Evolutionary conservation across 2,888 invertebrate species (phyloP), one percentile per base, ranked within the genome.

Genomic region (Allygus modestus): DNA sequence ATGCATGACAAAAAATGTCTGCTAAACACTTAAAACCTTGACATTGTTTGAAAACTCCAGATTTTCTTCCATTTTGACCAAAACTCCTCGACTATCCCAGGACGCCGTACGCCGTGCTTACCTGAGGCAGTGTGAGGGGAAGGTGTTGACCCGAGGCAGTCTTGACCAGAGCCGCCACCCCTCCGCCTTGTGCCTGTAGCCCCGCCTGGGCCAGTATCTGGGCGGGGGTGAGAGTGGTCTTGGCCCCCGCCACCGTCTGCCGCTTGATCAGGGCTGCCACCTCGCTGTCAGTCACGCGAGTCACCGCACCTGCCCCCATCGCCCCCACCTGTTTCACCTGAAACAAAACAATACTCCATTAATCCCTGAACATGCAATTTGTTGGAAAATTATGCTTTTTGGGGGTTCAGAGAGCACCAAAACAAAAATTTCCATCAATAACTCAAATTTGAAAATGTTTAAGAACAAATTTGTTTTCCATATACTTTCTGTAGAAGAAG

Each of bases 161-260:
- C 89, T 94, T 94, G 0, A 94, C 94, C 81, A 94, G 89, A 0
- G 94, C 93, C 0, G 94, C 93, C 4, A 94, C 93, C 2, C 86
- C 85, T 89, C 0, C 90, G 73, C 90, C 89, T 23, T 90, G 89
- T 1, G 89, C 85, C 86, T 91, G 92, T 5, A 92, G 88, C 31
- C 91, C 92, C 71, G 91, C 91, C 79, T 94, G 93, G 0, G 95
- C 92, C 69, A 93, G 92, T 9, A 94, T 91, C 88, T 93, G 93
- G 11, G 86, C 86, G 23, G 86, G 82, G n/a, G 87, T 86, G 89
- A 90, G 1, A 88, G 88, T 85, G 89, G 88, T 87, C 85, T 89
- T 0, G 71, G 82, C 90, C 86, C 89, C 86, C 88, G 89, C 69
- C 33, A 81, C 85, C 81, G 84, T 90, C 86, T 89, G 75, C 85